Conservation (phyloP, 1,140 invertebrate species). For the Oedothorax gibbosus region DNA sequence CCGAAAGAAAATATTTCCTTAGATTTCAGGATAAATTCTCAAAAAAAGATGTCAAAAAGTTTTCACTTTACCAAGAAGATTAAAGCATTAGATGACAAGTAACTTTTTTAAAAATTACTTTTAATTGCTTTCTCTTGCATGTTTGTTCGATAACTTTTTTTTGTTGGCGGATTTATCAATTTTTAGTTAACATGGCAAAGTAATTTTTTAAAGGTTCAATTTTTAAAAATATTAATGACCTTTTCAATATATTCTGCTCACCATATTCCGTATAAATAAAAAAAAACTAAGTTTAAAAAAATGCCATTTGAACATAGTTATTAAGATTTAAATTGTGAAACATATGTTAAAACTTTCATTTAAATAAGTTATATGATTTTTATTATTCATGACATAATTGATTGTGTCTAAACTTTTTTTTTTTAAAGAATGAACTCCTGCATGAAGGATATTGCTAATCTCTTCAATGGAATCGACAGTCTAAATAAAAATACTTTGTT, state of each 20-base stretch:
- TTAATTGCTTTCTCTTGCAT: not conserved
- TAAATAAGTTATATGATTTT: too few relatives aligned
- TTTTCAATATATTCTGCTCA: too few relatives aligned
- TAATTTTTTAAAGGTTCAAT: not conserved
- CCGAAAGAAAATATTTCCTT: too few relatives aligned
- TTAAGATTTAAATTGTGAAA: too few relatives aligned
- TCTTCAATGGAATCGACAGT: constrained; percentile 34
- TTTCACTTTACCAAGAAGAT: constrained; percentile 29
- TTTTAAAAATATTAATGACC: too few relatives aligned
- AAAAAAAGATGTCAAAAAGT: constrained; percentile 23
- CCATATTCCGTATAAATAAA: too few relatives aligned
- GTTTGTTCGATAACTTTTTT: not conserved
- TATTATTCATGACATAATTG: too few relatives aligned
- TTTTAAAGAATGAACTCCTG: constrained; percentile 30
- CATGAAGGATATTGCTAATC: constrained; percentile 10
- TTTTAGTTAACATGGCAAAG: not conserved
- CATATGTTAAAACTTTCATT: too few relatives aligned
- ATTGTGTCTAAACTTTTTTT: not conserved
- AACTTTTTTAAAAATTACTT: not conserved
- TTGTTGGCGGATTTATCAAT: not conserved
- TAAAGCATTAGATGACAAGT: constrained; percentile 31
- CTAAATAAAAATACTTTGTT: constrained; percentile 15
- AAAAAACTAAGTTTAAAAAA: too few relatives aligned
- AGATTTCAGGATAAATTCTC: too few relatives aligned
- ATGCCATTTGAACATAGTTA: too few relatives aligned